These are phyloP conservation scores for Scophthalmus maximus DNA, from an alignment of 2,113 vertebrate genomes.

Conservation along the genomic window DNA sequence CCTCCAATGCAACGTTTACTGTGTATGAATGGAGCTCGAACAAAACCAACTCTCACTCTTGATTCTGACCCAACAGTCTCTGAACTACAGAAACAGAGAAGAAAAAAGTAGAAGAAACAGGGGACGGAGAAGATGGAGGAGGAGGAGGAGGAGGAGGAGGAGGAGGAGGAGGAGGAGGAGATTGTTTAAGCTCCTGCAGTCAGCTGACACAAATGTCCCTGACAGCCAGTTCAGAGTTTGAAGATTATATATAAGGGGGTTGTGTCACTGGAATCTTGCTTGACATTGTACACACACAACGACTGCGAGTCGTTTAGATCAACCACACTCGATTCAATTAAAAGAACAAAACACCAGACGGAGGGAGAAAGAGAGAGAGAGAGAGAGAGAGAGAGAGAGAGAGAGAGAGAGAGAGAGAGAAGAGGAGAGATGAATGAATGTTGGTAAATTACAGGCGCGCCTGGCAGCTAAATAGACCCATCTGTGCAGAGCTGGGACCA, in stretches of 20 bases:
- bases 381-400: slow-evolving; percentile 30
- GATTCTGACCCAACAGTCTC: slow-evolving; percentile 42
- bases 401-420: slow-evolving; percentile 12
- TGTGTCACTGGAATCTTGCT: slow-evolving; percentile 19
- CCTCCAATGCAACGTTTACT: slow-evolving; percentile 30
- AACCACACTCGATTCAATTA: slow-evolving; percentile 49
- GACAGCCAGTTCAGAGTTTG: slow-evolving; percentile 42
- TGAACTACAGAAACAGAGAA: slow-evolving; percentile 21
- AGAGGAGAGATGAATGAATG: slow-evolving; percentile 58
- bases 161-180: background rate
- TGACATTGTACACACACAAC: background rate
- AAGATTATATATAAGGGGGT: slow-evolving; percentile 20
- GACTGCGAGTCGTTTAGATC: slow-evolving; percentile 27
- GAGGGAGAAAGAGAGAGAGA: slow-evolving; percentile 17
- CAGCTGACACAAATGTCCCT: slow-evolving; percentile 39
- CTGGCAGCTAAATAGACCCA: slow-evolving; percentile 82
- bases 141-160: background rate
- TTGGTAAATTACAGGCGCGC: slow-evolving; percentile 77
- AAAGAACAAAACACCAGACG: slow-evolving; percentile 53
- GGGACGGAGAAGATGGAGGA: background rate
- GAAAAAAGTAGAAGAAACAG: background rate
- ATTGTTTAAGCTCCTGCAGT: slow-evolving; percentile 29
- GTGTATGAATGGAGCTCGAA: slow-evolving; percentile 50
- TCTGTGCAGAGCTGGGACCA: slow-evolving; percentile 78
- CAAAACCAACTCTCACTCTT: slow-evolving; percentile 48